These are phyloP conservation scores for Drosophila parvula DNA, from an alignment of 1,140 invertebrate species.

Conservation along the genomic window DNA sequence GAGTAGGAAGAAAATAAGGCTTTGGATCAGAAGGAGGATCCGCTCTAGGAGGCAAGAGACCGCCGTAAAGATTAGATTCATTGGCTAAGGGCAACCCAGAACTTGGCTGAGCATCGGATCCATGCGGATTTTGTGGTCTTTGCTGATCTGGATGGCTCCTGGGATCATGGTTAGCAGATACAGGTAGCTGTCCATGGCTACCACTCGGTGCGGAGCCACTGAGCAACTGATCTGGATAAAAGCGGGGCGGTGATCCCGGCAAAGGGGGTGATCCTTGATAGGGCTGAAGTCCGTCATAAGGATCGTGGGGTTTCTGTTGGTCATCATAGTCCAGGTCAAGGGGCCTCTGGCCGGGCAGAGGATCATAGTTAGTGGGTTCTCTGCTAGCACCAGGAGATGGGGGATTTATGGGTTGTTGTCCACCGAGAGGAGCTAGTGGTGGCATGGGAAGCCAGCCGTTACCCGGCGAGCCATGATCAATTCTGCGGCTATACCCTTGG, in stretches of 20 bases:
- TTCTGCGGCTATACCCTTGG: constrained; percentile 53
- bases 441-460: constrained; percentile 41
- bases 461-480: constrained; percentile 28
- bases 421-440: constrained; percentile 27
- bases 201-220: constrained; percentile 18
- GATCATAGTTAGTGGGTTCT: constrained; percentile 1
- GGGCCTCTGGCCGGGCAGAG: constrained; percentile 20
- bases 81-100: constrained; percentile 3
- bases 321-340: constrained; percentile 31
- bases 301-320: constrained; percentile 14
- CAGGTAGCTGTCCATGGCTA: constrained; percentile 19
- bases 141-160: not conserved
- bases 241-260: not conserved
- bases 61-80: constrained; percentile 65
- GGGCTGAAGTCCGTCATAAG: not conserved
- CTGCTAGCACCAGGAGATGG: constrained; percentile 12
- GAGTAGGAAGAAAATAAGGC: not conserved
- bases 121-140: not conserved
- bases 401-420: constrained; percentile 50
- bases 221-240: constrained; percentile 34
- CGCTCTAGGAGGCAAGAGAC: constrained; percentile 41
- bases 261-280: constrained; percentile 10
- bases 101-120: not conserved
- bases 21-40: not conserved
- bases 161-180: not conserved